Evolutionary conservation across 2,113 vertebrate genomes (phyloP), one percentile per base, ranked within the genome.

Genomic region (Callocephalon fimbriatum): DNA sequence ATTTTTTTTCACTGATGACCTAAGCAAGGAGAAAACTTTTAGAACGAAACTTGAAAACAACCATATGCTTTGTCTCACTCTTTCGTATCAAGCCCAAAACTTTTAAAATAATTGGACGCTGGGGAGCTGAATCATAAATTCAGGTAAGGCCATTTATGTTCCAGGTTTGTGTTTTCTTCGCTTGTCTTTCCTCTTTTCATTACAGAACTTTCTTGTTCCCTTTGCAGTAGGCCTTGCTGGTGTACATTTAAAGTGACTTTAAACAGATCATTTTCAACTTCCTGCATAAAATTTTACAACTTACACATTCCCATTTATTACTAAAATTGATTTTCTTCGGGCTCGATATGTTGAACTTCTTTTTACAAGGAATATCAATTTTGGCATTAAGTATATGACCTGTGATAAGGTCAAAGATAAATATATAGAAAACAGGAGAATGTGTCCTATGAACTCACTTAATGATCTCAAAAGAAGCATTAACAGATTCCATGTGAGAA

Each of bases 261-360:
- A 87, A 95, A 90, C 61, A 94, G 65, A 95, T 66, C 21, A 71
- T 77, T 77, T 51, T 90, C 78, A 90, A 86, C 67, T 70, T 74
- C 77, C 42, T 80, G 72, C 59, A 80, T 95, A 95, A 95, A 88
- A 83, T 80, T 94, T 96, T 95, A 95, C 59, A 86, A 71, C 88
- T 71, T 88, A 54, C 47, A 35, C 32, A 67, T 94, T 95, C 80
- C n/a, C 31, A 66, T 88, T 95, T 91, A 37, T 89, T 81, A 77
- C 22, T 75, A 91, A 70, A 93, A 77, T 78, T 95, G n/a, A 86
- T 89, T 94, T 90, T 61, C 50, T 94, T 74, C 76, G 80, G 67
- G 29, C 56, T 88, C 22, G 38, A 81, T 74, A 35, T 84, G 59
- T 59, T 84, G 72, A 95, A 92, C n/a, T 66, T 89, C 51, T 79